Evolutionary conservation across 2,888 invertebrate species (phyloP), one percentile per base, ranked within the genome.

Genomic region (Crossocerus cetratus): DNA sequence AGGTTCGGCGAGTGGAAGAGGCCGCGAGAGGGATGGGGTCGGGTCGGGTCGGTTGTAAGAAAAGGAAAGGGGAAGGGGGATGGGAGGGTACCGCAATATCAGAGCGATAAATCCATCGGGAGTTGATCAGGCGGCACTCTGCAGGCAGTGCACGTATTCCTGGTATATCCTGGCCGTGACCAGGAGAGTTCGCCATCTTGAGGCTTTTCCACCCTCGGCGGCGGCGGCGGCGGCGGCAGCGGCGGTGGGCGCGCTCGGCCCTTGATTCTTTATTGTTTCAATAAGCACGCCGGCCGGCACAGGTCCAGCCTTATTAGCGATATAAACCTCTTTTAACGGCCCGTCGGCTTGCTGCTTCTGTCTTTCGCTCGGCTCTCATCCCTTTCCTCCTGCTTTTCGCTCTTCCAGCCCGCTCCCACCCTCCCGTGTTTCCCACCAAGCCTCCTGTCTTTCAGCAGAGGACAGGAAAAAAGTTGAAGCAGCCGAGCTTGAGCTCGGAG

Each of bases 201-300:
- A 83, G 86, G 82, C 77, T 80, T 74, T 74, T 65, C 49, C 75
- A 58, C 70, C 75, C 70, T 65, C 74, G 73, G 62, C 70, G 60
- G 57, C 44, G 73, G 66, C n/a, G n/a, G n/a, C n/a, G 43, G 67
- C 13, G 2, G 66, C n/a, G n/a, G n/a, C n/a, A n/a, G n/a, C n/a
- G n/a, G n/a, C n/a, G n/a, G n/a, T n/a, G n/a, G 72, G 81, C 81
- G 23, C 23, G 23, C 23, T 32, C 23, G 23, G 4, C 32, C 11
- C 32, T 82, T 86, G 86, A 89, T 90, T 90, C 90, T 90, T 90
- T 90, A 90, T 90, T 89, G 90, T 90, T 90, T 89, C 90, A 90
- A 90, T 90, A 90, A 89, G 89, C 89, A 84, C 84, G 32, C 32
- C 32, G 71, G 32, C 32, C 32, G 71, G 86, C 84, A 86, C 83